Evolutionary conservation across 2,113 vertebrate species (phyloP).

Genomic region (Leucosticte australis): DNA sequence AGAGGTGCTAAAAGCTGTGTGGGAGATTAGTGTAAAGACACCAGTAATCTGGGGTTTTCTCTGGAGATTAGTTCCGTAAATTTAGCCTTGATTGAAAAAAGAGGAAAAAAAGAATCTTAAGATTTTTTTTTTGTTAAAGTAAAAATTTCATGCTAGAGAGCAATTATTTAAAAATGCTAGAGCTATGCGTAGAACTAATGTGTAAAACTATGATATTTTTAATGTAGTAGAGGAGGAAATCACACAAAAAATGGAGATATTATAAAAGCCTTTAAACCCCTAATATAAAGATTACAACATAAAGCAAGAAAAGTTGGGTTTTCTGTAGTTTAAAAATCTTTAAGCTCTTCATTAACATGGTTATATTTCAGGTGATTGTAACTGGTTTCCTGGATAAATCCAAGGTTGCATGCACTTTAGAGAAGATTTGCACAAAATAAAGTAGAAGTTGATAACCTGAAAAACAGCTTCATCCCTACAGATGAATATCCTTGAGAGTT

Average conservation of each 20-base stretch:
- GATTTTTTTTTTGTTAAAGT: slow-evolving; percentile 6
- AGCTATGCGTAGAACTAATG: too few relatives aligned
- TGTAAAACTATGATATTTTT: background rate
- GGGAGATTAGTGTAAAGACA: slow-evolving; percentile 29
- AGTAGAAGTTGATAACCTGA: background rate
- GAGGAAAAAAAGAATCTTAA: background rate
- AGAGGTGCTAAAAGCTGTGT: slow-evolving; percentile 45
- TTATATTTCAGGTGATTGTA: background rate
- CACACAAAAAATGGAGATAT: background rate
- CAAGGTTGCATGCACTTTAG: background rate
- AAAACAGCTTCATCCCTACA: background rate
- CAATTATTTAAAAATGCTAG: background rate
- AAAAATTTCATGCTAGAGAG: slow-evolving; percentile 21
- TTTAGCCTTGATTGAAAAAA: slow-evolving; percentile 50
- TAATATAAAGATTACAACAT: background rate
- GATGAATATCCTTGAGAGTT: background rate
- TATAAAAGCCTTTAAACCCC: background rate
- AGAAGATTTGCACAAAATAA: background rate
- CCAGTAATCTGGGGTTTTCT: slow-evolving; percentile 32
- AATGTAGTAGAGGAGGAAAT: background rate
- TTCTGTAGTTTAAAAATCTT: background rate
- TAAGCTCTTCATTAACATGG: background rate
- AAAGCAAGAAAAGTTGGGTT: background rate
- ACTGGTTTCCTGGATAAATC: background rate
- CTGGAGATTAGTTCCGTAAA: slow-evolving; percentile 19